Conservation (phyloP, 2,888 invertebrate genomes). For the Lumbricus terrestris region DNA sequence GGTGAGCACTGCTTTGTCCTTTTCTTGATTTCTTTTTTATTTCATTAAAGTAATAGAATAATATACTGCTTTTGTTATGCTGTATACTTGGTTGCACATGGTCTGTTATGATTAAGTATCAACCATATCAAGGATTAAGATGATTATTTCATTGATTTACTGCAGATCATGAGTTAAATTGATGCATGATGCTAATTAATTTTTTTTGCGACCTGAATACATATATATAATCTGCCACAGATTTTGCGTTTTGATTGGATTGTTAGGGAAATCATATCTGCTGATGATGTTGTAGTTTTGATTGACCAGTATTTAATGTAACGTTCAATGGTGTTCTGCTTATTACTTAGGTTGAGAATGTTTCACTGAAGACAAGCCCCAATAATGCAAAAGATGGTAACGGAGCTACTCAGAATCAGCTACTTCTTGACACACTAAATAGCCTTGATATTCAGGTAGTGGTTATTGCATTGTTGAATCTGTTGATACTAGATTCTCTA, state of each 20-base stretch:
- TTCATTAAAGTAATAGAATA: background rate
- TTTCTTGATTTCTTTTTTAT: too few relatives aligned
- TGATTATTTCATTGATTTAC: background rate
- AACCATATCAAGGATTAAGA: background rate
- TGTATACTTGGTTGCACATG: background rate
- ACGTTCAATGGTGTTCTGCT: background rate
- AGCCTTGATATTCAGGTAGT: background rate
- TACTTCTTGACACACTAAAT: background rate
- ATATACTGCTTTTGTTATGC: background rate
- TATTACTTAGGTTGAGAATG: background rate
- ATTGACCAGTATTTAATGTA: too few relatives aligned
- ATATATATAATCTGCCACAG: too few relatives aligned
- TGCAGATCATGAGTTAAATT: background rate
- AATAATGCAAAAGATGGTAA: constrained; percentile 8
- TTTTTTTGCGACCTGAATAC: background rate
- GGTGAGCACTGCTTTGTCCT: constrained; percentile 38
- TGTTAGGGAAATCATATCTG: background rate
- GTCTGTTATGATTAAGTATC: background rate
- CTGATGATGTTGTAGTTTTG: background rate
- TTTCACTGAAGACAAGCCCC: background rate
- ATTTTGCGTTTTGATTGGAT: too few relatives aligned
- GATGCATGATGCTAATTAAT: background rate
- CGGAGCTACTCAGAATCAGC: background rate
- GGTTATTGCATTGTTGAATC: background rate
- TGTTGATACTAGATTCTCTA: background rate